Base-by-base conservation (phyloP, 2,888 invertebrate species). In the Leptopterna dolabrata region DNA sequence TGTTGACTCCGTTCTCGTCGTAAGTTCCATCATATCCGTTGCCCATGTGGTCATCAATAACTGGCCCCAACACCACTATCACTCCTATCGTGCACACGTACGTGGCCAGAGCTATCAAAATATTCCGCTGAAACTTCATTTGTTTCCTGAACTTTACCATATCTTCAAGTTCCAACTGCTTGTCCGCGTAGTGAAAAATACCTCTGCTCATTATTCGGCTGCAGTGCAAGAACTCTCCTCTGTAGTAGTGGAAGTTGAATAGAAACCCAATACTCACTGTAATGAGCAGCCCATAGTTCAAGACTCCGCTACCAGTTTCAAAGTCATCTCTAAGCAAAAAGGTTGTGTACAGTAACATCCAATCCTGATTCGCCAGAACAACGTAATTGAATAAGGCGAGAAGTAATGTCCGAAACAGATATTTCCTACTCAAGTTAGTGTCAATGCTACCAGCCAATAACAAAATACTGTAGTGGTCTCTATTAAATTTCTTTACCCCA, bases 1-100 rank as follows among this genome's bases (percentile, higher is more conserved):
- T 63, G 19, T 83, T 83, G 70, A 83, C 70, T 1, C 83, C 83
- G 27, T 83, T 63, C 70, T 83, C 70, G 14, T 83, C 83, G 27
- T 70, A 83, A 0, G 41, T 43, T 36, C 24, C 70, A 9, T 30
- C 19, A 36, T 45, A 83, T 13, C 83, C 83, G 11, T 70, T 2
- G 3, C 83, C 83, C 1, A 70, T 24, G 14, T 41, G 36, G 19
- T 41, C 43, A 43, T 83, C 83, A 19, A 83, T 30, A n/a, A 55
- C 9, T 1, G 83, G 83, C 2, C 83, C 83, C 24, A 70, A 30
- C 9, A 83, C 63, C 24, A 47, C 83, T 3, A 83, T 63, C 6
- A 36, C 70, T 13, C 83, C 70, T 14, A 83, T 83, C 7, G 14
- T 63, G 24, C 70, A 70, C 13, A 83, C 83, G 43, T 70, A 83